Base-by-base conservation (phyloP, 2,888 invertebrate genomes). In the Aethes cnicana region DNA sequence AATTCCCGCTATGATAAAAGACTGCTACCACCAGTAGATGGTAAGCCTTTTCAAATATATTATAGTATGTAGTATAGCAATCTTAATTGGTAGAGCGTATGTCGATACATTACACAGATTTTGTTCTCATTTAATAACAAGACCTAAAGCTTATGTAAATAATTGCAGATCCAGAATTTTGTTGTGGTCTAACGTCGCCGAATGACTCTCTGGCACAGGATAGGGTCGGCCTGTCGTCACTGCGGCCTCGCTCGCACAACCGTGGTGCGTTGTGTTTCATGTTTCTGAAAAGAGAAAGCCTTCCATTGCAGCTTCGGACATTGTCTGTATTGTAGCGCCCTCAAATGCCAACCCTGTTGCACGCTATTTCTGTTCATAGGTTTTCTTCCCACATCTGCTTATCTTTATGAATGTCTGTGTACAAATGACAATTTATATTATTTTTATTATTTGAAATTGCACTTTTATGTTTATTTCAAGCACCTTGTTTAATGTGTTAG, bases 1-100 rank as follows among this genome's bases (percentile, higher is more conserved):
- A 94, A 94, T 75, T 94, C 95, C 77, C 94, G 96, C 86, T 97
- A 97, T 91, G 97, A 97, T 92, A 96, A 96, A 92, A 93, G 97
- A 90, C 93, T 97, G 82, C 92, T 96, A 77, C 97, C 97, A 73
- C 96, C 96, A 73, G 96, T 96, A 76, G 94, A 95, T 92, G 96
- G 96, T 96, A 80, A 81, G 71, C 9, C n/a, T 8, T 21, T 39
- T 39, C 26, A 7, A 2, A n/a, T 18, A 17, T 28, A 16, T 30
- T 30, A 12, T 50, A 44, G 43, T 23, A 14, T 5, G 8, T 23
- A 11, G 20, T 37, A 14, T 11, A 12, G 12, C 12, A 30, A 11
- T 23, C 16, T 46, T 37, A 20, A 28, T 12, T 11, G n/a, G n/a
- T 28, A 43, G 23, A 23, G 21, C 36, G 4, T 32, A 21, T 30